These are phyloP conservation scores for Acrocephalus kingi DNA, from an alignment of 2,113 vertebrate genomes.

Conservation along the genomic window DNA sequence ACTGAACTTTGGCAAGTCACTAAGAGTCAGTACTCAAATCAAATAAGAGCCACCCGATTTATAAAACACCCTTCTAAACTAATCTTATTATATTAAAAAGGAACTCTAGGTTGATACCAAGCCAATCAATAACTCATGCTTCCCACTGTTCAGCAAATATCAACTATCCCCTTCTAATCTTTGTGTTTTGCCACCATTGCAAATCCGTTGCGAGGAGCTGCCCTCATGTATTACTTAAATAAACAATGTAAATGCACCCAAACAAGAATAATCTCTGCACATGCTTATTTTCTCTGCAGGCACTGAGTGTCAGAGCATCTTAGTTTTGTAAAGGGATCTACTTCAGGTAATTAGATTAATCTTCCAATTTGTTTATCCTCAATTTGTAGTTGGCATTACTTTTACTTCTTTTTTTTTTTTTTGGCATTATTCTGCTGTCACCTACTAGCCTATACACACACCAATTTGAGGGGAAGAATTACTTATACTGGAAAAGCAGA, in stretches of 20 bases:
- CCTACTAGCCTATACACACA: neutral
- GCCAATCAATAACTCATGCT: conserved; percentile 35
- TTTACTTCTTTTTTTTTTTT: neutral
- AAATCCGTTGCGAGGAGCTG: conserved; percentile 3
- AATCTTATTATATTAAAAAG: conserved; percentile 32
- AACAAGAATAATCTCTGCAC: neutral
- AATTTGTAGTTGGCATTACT: neutral
- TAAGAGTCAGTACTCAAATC: conserved; percentile 48
- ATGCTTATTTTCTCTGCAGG: conserved; percentile 22
- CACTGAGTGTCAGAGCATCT: neutral
- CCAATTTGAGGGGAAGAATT: neutral
- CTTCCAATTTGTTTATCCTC: neutral
- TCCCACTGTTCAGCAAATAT: conserved; percentile 35
- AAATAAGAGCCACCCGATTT: conserved; percentile 48
- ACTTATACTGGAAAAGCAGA: neutral
- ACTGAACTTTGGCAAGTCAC: conserved; percentile 57
- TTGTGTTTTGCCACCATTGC: neutral
- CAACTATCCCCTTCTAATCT: conserved; percentile 8
- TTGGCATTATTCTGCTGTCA: neutral
- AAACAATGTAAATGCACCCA: neutral
- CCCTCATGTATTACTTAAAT: neutral
- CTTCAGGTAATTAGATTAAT: neutral
- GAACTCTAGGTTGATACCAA: conserved; percentile 33
- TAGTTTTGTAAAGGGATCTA: neutral
- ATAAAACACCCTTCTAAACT: conserved; percentile 49